phyloP scores from a whole-genome alignment of 2,888 invertebrate genomes.

The Caenorhabditis virilis region DNA sequence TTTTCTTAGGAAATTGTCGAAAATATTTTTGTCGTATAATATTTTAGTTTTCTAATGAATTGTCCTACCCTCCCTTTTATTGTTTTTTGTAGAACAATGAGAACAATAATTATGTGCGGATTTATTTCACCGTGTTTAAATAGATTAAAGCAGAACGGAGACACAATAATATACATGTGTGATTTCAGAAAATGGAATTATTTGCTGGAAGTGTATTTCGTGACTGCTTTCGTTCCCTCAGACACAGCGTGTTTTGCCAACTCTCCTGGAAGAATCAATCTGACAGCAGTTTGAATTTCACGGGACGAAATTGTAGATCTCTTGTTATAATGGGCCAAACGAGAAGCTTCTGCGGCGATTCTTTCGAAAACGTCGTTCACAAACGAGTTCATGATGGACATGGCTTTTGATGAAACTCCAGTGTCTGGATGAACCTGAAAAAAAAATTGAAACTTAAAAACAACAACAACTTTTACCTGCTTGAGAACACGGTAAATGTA shows the following conservation, averaged over 20 bases:
- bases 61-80: too few relatives aligned
- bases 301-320: constrained; percentile 77
- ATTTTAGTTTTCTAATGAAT: too few relatives aligned
- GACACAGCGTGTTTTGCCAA: constrained; percentile 45
- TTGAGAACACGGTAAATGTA: constrained; percentile 76
- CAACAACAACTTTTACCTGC: constrained; percentile 70
- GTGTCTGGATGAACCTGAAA: constrained; percentile 74
- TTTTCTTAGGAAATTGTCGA: too few relatives aligned
- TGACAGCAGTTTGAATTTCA: constrained; percentile 75
- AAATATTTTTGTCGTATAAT: too few relatives aligned
- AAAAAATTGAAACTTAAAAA: constrained; percentile 73
- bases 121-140: not conserved
- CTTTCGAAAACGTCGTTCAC: constrained; percentile 80
- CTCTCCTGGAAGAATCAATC: constrained; percentile 48
- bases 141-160: not conserved
- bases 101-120: too few relatives aligned
- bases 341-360: constrained; percentile 73
- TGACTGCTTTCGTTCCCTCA: constrained; percentile 44
- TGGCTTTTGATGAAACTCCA: constrained; percentile 77
- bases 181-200: not conserved
- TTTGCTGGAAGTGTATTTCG: constrained; percentile 42
- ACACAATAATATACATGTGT: not conserved
- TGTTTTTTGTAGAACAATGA: too few relatives aligned
- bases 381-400: constrained; percentile 80
- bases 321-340: constrained; percentile 76